Evolutionary conservation across 92 coral and sea anemone species (phyloP).

Genomic region (Scolanthus callimorphus): DNA sequence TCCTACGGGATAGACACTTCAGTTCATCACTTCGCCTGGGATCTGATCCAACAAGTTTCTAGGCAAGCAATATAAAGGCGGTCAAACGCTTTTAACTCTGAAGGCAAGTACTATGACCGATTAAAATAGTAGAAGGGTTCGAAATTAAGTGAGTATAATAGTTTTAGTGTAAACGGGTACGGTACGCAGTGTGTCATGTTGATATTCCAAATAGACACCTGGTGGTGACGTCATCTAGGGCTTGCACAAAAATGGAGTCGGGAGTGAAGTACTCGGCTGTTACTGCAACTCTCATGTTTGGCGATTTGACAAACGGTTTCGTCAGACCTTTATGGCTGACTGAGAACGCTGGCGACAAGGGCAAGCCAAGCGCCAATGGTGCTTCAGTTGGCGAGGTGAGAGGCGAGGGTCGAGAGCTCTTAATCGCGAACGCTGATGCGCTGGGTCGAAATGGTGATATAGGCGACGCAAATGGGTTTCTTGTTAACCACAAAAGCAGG

Average conservation of each 20-base stretch:
- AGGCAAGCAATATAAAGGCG: too few species aligned
- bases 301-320: constrained; percentile 44
- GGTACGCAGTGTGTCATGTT: too few species aligned
- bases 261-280: background rate
- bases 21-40: too few species aligned
- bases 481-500: constrained; percentile 59
- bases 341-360: constrained; percentile 34
- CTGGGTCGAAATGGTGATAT: constrained; percentile 27
- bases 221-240: too few species aligned
- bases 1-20: too few species aligned
- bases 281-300: constrained; percentile 9
- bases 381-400: background rate
- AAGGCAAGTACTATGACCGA: too few species aligned
- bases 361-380: constrained; percentile 17
- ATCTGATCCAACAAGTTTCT: too few species aligned
- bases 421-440: background rate
- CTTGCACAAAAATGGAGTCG: constrained; percentile 6
- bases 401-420: background rate
- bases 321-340: constrained; percentile 68
- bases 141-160: too few species aligned
- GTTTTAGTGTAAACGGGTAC: too few species aligned
- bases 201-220: too few species aligned
- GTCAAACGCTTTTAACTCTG: too few species aligned
- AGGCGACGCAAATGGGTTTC: constrained; percentile 61
- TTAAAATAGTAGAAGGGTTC: too few species aligned